Evolutionary conservation across 1,140 invertebrate genomes (phyloP), one percentile per base, ranked within the genome.

Genomic region (Armadillidium nasatum): DNA sequence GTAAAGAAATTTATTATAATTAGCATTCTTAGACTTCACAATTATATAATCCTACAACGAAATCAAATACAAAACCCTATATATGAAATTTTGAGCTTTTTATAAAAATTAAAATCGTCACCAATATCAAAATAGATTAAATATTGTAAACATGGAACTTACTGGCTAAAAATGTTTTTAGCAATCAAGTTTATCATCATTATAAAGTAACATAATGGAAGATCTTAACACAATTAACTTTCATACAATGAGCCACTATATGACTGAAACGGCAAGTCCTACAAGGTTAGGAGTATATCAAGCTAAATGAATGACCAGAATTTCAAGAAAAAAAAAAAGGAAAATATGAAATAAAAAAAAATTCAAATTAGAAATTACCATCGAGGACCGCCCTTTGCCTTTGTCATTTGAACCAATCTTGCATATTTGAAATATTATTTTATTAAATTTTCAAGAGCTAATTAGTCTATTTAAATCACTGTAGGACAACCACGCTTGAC

Each of bases 1-100:
- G 50, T 60, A 60, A 60, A 60, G 50, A 60, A 60, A 60, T 60
- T 60, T 60, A 60, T 60, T 60, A 15, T 60, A 60, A 33, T 33
- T 33, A 33, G 33, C 33, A 33, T 33, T 33, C 33, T 33, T 33
- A 60, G 50, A 60, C 50, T 19, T 60, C 7, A 60, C 7, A 4
- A 60, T 60, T 60, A 60, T 15, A 15, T 15, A 60, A 60, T 60
- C 50, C 50, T 60, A 60, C 50, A 15, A 15, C 15, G 46, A 50
- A 50, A 50, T 50, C 46, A 50, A n/a, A 50, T 50, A 50, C 46
- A 50, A 50, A 50, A 50, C 46, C 46, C 46, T 50, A 9, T 9
- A 50, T 10, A 50, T 50, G 9, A 10, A 50, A 50, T 50, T 50
- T 50, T 50, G 46, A 50, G 46, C 46, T 50, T 50, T 50, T n/a